Evolutionary conservation across 1,140 invertebrate genomes (phyloP), one percentile per base, ranked within the genome.

Genomic region (Artemia franciscana): DNA sequence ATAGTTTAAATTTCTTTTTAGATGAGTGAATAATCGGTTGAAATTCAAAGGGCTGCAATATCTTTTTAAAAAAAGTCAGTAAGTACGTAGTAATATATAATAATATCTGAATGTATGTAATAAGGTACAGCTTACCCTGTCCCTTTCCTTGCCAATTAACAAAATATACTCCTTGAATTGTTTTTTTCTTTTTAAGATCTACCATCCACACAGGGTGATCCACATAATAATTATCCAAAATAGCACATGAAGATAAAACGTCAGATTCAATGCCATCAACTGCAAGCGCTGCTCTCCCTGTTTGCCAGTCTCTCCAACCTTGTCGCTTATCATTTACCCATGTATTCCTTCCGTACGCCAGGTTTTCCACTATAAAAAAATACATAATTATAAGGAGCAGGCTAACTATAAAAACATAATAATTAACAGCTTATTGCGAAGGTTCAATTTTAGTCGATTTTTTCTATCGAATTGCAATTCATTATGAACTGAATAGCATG

Each of bases 281-380:
- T 5, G 74, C 74, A 51, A 74, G 65, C 1, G 69, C 68, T 4
- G 73, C 69, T 21, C 72, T 68, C 4, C 75, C 74, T 62, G 71
- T 71, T 58, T 71, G 70, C 73, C 73, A 75, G 24, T 73, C 71
- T 28, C 69, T 68, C 72, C 73, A 73, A 24, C 68, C 71, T 62
- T 78, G 77, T n/a, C 76, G 69, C 66, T 78, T 77, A 68, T 78
- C 78, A 67, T 79, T 78, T 21, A 78, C 73, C 77, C 77, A 79
- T 2, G 76, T 76, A 57, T 76, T 71, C 39, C 75, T 75, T 30
- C 74, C 71, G 68, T 71, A 78, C 21, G 78, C 77, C 58, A 79
- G 63, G 66, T 79, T 79, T 65, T 78, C 76, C 57, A 78, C 78
- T 79, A 67, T 60, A 65, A 67, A 62, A 25, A 26, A 59, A 39